Percentiles rank a stretch among this genome's conserved stretches.
Conservation (phyloP, 37 sponge, comb jelly and placozoan genomes). For the Trichoplax adhaerens region DNA sequence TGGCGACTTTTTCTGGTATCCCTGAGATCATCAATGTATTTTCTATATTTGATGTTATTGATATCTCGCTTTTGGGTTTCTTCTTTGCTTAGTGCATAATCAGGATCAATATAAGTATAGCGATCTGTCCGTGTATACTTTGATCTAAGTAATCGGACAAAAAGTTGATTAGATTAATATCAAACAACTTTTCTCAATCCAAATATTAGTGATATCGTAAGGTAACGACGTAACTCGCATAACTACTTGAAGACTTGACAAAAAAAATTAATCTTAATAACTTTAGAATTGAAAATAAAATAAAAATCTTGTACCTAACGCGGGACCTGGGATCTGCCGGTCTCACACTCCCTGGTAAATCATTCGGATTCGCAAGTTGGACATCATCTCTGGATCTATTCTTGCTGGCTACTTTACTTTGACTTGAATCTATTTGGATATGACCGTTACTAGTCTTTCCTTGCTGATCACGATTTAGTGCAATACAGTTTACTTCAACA, state of each 20-base stretch:
- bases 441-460: too few relatives aligned
- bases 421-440: too few relatives aligned
- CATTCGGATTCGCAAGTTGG: conserved; percentile 20
- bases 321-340: conserved; percentile 17
- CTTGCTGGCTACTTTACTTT: too few relatives aligned
- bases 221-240: too few relatives aligned
- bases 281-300: too few relatives aligned
- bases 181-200: too few relatives aligned
- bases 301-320: too few relatives aligned
- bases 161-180: too few relatives aligned
- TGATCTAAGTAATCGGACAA: too few relatives aligned
- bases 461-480: neutral
- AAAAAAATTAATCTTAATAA: too few relatives aligned
- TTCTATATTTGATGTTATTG: conserved; percentile 24
- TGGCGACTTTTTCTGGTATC: conserved; percentile 15
- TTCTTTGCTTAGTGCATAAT: conserved; percentile 32
- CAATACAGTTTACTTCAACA: neutral
- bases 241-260: too few relatives aligned
- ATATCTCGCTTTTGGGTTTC: conserved; percentile 7
- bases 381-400: neutral
- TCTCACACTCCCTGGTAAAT: conserved; percentile 36
- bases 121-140: neutral
- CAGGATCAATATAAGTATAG: conserved; percentile 62
- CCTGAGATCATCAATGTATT: conserved; percentile 24
- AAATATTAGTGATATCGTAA: too few relatives aligned